Evolutionary conservation across 2,113 vertebrate genomes (phyloP), one percentile per base, ranked within the genome.

Genomic region (Mugil cephalus): DNA sequence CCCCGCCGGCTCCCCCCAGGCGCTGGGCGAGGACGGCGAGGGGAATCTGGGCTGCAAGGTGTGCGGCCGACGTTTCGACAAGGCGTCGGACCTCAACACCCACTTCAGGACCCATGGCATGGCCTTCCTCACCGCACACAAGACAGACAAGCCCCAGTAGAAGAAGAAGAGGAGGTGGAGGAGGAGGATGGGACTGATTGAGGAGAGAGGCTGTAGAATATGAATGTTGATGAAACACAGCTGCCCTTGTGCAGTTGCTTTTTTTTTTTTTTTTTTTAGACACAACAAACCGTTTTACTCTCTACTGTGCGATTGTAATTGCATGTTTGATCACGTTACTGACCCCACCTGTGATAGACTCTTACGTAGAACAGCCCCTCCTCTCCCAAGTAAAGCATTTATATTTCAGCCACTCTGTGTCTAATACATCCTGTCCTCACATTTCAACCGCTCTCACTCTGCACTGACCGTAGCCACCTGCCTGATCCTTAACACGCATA

Each of bases 31-130:
- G 8, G 85, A 93, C 1, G 91, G 84, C 0, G 95, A 95, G 0
- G 95, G 94, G 0, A 93, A 92, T 0, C 79, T 95, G 68, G 79
- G 87, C 54, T 97, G 95, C 80, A 94, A 92, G 61, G 96, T 97
- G 13, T 98, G 97, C 7, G 95, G 96, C 43, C 94, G 95, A 6
- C 82, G 90, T 53, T 98, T 96, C 15, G 95, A 98, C 90, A 97
- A 91, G n/a, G 95, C 94, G 21, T 92, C 96, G 12, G 95, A 96
- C 91, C 95, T 97, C 81, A 98, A 96, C 92, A 98, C 97, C 2
- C 97, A 98, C 80, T 97, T 98, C 93, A 94, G 97, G 77, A 98
- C 97, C n/a, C 96, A 98, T 0, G 97, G 96, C 30, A 97, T 97
- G 97, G 97, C 97, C 8, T 98, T 98, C 89, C 96, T 98, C 93